Conservation (phyloP, 2,113 vertebrate genomes). For the Neotoma lepida region DNA sequence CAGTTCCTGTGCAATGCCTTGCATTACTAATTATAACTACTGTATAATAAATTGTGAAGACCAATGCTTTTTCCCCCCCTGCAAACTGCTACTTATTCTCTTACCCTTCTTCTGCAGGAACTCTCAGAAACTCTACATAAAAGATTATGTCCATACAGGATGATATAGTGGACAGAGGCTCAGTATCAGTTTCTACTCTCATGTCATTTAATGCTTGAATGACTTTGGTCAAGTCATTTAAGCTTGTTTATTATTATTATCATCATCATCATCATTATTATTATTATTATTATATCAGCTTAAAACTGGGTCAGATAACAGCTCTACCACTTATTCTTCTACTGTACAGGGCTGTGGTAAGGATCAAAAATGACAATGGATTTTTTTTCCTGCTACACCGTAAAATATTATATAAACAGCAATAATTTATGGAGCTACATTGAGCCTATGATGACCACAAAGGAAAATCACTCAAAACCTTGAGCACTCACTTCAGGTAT, state of each 20-base stretch:
- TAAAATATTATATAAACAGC: slow-evolving; percentile 29
- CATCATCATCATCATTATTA: too few relatives aligned
- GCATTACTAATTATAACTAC: background rate
- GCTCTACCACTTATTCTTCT: background rate
- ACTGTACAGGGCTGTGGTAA: background rate
- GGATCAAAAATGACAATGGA: background rate
- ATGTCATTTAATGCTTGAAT: slow-evolving; percentile 27
- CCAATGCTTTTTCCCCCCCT: background rate
- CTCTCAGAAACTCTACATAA: slow-evolving; percentile 10
- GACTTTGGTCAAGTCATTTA: slow-evolving; percentile 46
- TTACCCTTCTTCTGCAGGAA: background rate
- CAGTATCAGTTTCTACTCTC: slow-evolving; percentile 39
- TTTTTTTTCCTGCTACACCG: background rate
- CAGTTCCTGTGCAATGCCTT: background rate
- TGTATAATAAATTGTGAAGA: background rate
- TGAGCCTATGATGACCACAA: background rate
- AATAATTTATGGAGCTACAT: background rate
- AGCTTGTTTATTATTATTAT: background rate
- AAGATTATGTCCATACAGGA: background rate
- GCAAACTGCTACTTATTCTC: background rate
- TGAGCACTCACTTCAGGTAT: background rate
- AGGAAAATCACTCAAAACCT: background rate
- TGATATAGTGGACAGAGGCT: too few relatives aligned
- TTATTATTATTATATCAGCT: slow-evolving; percentile 15
- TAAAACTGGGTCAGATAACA: background rate